Conservation (phyloP, 2,113 vertebrate species). For the Corynorhinus townsendii region DNA sequence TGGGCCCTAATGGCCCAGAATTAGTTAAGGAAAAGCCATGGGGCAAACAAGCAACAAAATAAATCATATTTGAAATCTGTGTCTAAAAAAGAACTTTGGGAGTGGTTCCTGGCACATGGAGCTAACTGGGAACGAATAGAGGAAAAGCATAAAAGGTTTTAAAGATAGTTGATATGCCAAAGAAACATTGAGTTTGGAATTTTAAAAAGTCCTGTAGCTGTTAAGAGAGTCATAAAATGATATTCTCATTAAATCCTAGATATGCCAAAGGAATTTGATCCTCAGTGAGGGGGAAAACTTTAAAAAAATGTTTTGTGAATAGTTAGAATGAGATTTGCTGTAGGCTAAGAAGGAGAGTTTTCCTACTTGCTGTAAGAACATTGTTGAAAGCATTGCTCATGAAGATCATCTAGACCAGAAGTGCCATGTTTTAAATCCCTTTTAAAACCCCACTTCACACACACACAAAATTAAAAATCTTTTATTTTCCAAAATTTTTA, state of each 20-base stretch:
- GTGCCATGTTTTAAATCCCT: background rate
- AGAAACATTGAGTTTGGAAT: background rate
- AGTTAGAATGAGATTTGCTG: background rate
- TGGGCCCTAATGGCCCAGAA: background rate
- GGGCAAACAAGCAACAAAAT: background rate
- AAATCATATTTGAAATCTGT: background rate
- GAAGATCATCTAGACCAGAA: background rate
- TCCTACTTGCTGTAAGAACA: background rate
- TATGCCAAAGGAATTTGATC: background rate
- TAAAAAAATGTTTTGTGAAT: background rate
- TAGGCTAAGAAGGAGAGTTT: background rate
- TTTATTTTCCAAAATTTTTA: background rate
- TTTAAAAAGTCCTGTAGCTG: background rate
- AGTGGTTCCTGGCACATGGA: background rate
- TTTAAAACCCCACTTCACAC: background rate
- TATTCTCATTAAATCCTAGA: background rate
- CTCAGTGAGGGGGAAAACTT: background rate
- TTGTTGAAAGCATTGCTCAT: background rate
- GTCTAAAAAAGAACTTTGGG: background rate
- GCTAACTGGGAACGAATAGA: background rate
- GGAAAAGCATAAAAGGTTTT: background rate
- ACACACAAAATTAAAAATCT: background rate
- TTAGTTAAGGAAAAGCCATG: background rate
- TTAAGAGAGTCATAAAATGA: constrained; percentile 23
- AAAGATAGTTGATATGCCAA: background rate